These are phyloP conservation scores for Thysanoteuthis rhombus DNA, from an alignment of 2,888 invertebrate species.

Conservation along the genomic window DNA sequence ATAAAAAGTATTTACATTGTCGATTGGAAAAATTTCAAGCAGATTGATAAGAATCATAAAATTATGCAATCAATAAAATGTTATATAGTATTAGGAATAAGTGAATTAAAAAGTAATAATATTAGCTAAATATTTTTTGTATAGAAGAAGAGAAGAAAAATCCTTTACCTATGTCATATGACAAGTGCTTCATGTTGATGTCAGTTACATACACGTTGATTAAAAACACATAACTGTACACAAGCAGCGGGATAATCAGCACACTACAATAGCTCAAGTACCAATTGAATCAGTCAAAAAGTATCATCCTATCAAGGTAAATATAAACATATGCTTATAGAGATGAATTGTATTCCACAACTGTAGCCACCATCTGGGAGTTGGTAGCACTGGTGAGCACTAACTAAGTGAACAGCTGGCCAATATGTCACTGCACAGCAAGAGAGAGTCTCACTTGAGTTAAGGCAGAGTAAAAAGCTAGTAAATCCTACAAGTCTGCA, in stretches of 20 bases:
- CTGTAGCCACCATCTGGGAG: neutral
- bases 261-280: neutral
- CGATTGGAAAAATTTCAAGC: neutral
- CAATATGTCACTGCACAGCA: neutral
- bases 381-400: neutral
- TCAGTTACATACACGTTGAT: conserved; percentile 12
- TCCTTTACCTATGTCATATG: neutral
- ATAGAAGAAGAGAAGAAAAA: no score
- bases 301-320: neutral
- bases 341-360: neutral
- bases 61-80: no score
- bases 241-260: neutral
- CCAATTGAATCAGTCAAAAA: neutral
- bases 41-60: neutral
- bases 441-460: neutral
- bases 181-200: neutral
- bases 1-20: neutral
- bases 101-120: neutral
- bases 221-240: neutral
- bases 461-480: neutral
- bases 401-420: neutral
- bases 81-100: neutral
- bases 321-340: neutral
- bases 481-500: neutral
- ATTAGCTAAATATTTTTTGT: neutral